Conservation (phyloP, 2,888 invertebrate species). For the Rhagophthalmus giganteus region DNA sequence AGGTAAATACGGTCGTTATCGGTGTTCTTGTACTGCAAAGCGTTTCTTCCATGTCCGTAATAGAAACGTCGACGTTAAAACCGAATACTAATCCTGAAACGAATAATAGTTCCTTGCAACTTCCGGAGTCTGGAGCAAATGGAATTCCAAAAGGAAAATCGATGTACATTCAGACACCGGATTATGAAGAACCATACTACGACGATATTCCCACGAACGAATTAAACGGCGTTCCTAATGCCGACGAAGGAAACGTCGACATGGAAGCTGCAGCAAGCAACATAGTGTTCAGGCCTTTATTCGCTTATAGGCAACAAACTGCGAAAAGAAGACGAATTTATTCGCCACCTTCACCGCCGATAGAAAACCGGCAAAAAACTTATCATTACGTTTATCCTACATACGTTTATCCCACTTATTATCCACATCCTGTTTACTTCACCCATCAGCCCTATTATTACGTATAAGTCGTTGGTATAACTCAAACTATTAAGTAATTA, state of each 20-base stretch:
- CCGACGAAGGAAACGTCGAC: constrained; percentile 1
- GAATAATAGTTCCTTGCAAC: not conserved
- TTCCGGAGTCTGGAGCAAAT: too few relatives aligned
- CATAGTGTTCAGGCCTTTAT: constrained; percentile 24
- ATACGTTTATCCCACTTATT: not conserved
- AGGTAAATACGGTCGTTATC: too few relatives aligned
- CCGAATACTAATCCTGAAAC: not conserved
- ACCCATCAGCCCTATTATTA: not conserved
- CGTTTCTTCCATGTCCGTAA: not conserved
- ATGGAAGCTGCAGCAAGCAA: constrained; percentile 22
- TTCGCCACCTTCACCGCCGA: not conserved
- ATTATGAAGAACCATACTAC: not conserved
- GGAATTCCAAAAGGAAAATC: too few relatives aligned
- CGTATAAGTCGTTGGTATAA: too few relatives aligned
- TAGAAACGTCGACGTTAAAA: not conserved
- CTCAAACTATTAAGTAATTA: too few relatives aligned
- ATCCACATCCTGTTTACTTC: not conserved
- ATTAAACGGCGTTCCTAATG: not conserved
- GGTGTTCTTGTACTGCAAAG: too few relatives aligned
- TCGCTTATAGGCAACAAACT: constrained; percentile 14
- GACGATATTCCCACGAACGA: not conserved
- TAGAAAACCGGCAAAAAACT: not conserved
- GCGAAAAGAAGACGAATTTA: constrained; percentile 8
- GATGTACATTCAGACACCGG: too few relatives aligned
- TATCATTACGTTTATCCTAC: not conserved